Base-by-base conservation (phyloP, 1,140 invertebrate genomes). In the Lucilia cuprina region DNA sequence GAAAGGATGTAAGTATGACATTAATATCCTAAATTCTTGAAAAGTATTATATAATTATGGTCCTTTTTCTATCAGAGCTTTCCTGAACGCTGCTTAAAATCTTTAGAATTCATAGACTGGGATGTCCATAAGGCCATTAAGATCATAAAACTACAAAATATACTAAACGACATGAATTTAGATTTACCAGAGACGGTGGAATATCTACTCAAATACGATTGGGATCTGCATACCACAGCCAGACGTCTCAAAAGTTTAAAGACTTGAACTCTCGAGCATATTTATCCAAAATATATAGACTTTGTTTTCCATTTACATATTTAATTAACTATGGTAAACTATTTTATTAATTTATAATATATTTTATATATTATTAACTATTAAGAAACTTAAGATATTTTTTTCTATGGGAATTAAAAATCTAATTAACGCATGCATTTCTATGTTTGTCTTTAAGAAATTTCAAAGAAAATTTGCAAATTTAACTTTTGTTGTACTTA, bases 61-160 rank as follows among this genome's bases (percentile, higher is more conserved):
- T n/a, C n/a, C n/a, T n/a, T 85, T 55, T 85, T 3, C 50, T 88
- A 87, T 4, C 91, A 97, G 94, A 95, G 96, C 13, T 94, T 94
- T 0, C 94, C 95, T 0, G 95, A 96, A 85, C 94, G 96, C 77
- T 98, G 97, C 88, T 91, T 98, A 8, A 92, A 93, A 83, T 96
- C 96, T 0, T 90, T 99, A 4, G 95, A 98, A 87, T 94, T 95
- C 49, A 95, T 96, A 21, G 94, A 96, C 83, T 98, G 97, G 97
- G 95, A 98, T 88, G 95, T 98, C 0, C 94, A 97, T 86, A 94
- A 95, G 41, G 97, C 97, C 0, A 97, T 98, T 74, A 99, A 99
- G 89, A 91, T 97, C 47, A 93, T 96, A 0, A 95, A 95, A 87
- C 88, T 96, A 14, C 95, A 96, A 88, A 93, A 94, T n/a, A 87